Evolutionary conservation across 2,797 vertebrate genomes (phyloP).

Genomic region (Schizothorax lantsangensis): DNA sequence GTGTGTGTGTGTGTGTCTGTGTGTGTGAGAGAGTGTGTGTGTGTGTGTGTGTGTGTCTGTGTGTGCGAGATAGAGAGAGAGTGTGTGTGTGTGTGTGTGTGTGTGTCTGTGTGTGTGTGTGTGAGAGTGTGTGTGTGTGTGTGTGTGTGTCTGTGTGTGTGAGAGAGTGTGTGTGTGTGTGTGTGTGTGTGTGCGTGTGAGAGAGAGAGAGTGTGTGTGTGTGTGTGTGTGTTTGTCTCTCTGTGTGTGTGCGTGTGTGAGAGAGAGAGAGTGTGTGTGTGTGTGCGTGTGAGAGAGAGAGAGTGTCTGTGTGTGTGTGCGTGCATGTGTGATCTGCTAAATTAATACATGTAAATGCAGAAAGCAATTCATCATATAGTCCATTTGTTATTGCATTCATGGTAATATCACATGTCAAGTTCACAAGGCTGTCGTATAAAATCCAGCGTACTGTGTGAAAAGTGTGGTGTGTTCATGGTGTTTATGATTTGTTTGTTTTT

Average conservation of each 20-base stretch:
- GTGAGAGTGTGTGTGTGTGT: neutral
- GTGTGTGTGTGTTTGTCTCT: too few relatives aligned
- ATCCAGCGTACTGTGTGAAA: neutral
- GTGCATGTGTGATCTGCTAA: neutral
- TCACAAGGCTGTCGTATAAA: neutral
- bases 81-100: neutral
- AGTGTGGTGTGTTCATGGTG: neutral
- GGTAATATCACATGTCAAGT: neutral
- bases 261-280: conserved; percentile 9
- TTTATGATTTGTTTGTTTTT: neutral
- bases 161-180: too few relatives aligned
- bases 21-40: too few relatives aligned
- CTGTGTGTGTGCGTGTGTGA: conserved; percentile 41
- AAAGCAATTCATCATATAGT: too few relatives aligned
- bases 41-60: too few relatives aligned
- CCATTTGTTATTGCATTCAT: neutral
- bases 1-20: conserved; percentile 45
- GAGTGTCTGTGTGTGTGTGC: too few relatives aligned
- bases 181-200: too few relatives aligned
- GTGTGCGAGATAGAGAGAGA: too few relatives aligned
- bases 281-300: too few relatives aligned
- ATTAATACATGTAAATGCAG: too few relatives aligned
- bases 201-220: accelerated
- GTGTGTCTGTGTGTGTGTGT: too few relatives aligned
- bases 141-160: neutral